Conservation (phyloP, 1,140 invertebrate species). For the Laupala kohalensis region DNA sequence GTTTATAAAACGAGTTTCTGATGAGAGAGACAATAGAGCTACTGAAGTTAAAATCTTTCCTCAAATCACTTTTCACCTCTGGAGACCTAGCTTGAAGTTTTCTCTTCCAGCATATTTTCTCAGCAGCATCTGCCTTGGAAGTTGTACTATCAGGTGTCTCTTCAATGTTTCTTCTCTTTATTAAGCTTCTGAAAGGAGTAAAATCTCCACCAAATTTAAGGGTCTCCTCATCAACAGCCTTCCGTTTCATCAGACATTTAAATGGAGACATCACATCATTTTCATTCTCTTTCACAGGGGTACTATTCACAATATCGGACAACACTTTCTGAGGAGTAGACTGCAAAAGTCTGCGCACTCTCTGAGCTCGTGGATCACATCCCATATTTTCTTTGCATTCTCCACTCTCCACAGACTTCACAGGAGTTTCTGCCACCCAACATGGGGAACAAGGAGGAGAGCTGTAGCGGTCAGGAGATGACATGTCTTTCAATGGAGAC, state of each 20-base stretch:
- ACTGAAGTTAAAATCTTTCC: not conserved
- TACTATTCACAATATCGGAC: not conserved
- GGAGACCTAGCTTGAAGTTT: not conserved
- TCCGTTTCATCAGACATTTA: not conserved
- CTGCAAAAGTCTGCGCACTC: no score
- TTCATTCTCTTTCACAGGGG: not conserved
- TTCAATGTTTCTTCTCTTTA: not conserved
- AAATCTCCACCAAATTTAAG: no score
- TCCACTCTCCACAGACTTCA: no score
- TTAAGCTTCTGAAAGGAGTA: no score
- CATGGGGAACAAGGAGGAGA: conserved; percentile 3
- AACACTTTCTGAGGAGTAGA: not conserved
- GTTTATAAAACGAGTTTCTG: not conserved
- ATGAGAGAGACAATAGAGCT: not conserved
- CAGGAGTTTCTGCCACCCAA: not conserved
- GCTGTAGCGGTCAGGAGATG: conserved; percentile 10
- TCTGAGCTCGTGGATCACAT: no score
- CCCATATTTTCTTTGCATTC: no score
- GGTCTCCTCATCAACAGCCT: not conserved
- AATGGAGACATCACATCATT: not conserved
- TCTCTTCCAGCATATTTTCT: not conserved
- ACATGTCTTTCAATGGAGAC: conserved; percentile 1
- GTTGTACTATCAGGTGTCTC: not conserved
- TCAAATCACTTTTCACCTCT: not conserved
- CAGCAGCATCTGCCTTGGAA: not conserved